These are phyloP conservation scores for Epizoanthus stellaris DNA, from an alignment of 92 coral and sea anemone species.

Conservation along the genomic window DNA sequence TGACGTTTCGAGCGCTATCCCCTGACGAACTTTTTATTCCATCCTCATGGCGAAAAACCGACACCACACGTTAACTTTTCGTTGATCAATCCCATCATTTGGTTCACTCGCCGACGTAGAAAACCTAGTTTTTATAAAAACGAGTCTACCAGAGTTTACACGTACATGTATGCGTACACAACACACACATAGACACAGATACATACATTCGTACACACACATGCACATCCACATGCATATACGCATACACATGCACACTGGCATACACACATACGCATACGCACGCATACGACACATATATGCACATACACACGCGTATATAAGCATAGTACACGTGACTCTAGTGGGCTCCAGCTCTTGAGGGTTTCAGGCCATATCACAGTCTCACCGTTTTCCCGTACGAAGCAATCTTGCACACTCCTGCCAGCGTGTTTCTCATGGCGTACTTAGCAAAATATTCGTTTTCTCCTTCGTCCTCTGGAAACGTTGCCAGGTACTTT, in stretches of 20 bases:
- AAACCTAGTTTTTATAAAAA: no score
- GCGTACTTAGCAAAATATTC: conserved; percentile 84
- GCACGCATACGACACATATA: background rate
- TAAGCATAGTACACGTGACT: background rate
- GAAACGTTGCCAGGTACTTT: conserved; percentile 85
- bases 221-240: background rate
- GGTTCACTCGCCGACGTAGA: no score
- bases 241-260: background rate
- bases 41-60: no score
- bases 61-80: no score
- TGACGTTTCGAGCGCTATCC: no score
- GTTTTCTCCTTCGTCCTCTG: conserved; percentile 84
- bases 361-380: background rate
- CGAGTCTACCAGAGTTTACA: background rate
- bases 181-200: background rate
- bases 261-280: background rate
- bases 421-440: conserved; percentile 91
- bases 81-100: no score
- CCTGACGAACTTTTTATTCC: no score
- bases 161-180: background rate
- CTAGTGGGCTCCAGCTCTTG: background rate
- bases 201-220: background rate
- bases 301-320: background rate
- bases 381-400: conserved; percentile 92
- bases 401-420: conserved; percentile 87